These are phyloP conservation scores for Cryptotermes secundus DNA, from an alignment of 1,140 invertebrate genomes.

Conservation along the genomic window DNA sequence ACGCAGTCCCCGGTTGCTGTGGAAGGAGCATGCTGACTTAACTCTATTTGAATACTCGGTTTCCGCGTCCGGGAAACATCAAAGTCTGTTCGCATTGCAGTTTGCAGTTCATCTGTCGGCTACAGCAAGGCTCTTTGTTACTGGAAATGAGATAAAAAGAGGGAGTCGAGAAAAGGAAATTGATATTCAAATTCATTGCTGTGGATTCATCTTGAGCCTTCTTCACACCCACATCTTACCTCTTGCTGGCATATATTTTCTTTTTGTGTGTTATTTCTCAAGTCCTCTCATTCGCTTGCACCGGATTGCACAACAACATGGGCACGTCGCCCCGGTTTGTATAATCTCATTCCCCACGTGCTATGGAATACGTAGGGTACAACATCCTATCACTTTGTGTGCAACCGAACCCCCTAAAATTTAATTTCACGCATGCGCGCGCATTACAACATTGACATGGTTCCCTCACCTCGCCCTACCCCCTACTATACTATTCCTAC, in stretches of 20 bases:
- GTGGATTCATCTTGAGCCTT: neutral
- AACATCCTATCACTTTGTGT: neutral
- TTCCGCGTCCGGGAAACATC: neutral
- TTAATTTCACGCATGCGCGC: slow-evolving; percentile 29
- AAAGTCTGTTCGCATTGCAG: neutral
- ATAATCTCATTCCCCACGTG: neutral
- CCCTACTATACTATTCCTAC: neutral
- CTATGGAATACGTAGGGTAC: neutral
- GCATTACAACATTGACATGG: slow-evolving; percentile 18
- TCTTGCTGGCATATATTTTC: neutral
- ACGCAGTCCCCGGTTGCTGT: neutral
- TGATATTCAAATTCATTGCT: slow-evolving; percentile 26
- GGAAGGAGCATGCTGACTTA: neutral
- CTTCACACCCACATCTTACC: neutral
- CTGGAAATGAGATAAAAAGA: neutral
- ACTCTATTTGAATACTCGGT: neutral
- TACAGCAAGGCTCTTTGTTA: slow-evolving; percentile 11
- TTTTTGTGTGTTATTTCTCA: neutral
- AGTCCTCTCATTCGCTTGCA: neutral
- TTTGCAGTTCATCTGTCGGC: slow-evolving; percentile 14
- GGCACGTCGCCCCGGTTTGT: neutral
- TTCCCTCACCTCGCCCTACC: neutral
- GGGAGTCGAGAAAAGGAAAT: neutral
- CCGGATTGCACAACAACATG: neutral
- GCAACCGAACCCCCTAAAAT: neutral